Evolutionary conservation across 2,888 invertebrate species (phyloP).

Genomic region (Achlya flavicornis): DNA sequence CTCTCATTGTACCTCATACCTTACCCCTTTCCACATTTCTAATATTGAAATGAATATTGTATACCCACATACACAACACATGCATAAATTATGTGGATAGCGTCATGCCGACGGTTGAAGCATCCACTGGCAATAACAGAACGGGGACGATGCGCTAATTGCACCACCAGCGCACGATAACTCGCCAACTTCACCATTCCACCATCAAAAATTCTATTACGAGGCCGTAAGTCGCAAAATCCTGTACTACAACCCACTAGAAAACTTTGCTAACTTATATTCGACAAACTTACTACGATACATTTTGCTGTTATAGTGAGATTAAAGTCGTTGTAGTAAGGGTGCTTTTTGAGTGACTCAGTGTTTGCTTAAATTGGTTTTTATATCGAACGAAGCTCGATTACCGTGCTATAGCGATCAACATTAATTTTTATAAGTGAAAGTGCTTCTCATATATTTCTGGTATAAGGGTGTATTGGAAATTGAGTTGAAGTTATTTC

Average conservation of each 20-base stretch:
- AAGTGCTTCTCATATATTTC: slow-evolving; percentile 21
- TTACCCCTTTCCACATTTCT: background rate
- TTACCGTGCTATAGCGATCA: slow-evolving; percentile 25
- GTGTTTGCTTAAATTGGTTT: slow-evolving; percentile 9
- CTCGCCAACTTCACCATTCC: slow-evolving; percentile 18
- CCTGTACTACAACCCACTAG: slow-evolving; percentile 14
- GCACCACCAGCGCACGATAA: slow-evolving; percentile 40
- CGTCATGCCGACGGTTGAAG: slow-evolving; percentile 18
- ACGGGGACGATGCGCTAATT: slow-evolving; percentile 46
- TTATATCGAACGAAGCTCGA: slow-evolving; percentile 37
- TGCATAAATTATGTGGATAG: slow-evolving; percentile 27
- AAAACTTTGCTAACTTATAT: slow-evolving; percentile 30
- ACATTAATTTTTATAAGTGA: slow-evolving; percentile 29
- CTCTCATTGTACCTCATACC: background rate
- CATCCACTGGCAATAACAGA: slow-evolving; percentile 39
- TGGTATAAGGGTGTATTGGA: slow-evolving; percentile 20
- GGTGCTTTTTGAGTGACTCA: slow-evolving; percentile 17
- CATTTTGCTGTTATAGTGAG: slow-evolving; percentile 19
- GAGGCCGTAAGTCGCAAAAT: slow-evolving; percentile 18
- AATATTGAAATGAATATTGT: slow-evolving; percentile 4
- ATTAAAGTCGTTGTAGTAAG: slow-evolving; percentile 15
- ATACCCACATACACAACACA: slow-evolving; percentile 16
- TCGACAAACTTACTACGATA: slow-evolving; percentile 34
- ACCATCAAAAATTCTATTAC: background rate
- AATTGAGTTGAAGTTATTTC: too few relatives aligned